phyloP scores from a whole-genome alignment of 2,113 vertebrate species.

The Hirundichthys speculiger region DNA sequence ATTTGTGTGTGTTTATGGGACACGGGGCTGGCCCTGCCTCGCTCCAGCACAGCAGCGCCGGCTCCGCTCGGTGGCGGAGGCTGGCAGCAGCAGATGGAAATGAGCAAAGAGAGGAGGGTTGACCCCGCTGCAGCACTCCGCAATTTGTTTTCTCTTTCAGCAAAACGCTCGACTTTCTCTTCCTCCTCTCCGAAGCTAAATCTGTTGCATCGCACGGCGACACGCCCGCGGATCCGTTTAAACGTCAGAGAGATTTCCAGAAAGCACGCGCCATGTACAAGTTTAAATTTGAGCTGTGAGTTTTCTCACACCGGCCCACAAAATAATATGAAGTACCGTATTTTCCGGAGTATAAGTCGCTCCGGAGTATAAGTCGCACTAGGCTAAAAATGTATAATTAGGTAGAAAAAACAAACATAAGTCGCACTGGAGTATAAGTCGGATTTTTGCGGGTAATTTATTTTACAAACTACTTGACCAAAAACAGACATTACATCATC shows the following conservation, averaged over 20 bases:
- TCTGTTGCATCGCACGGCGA: too few species aligned
- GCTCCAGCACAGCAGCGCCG: conserved; percentile 59
- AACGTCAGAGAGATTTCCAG: not conserved
- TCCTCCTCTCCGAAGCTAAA: not conserved
- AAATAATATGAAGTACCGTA: too few species aligned
- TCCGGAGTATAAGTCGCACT: too few species aligned
- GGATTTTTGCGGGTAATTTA: too few species aligned
- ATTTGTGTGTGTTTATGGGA: conserved; percentile 84
- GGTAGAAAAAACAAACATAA: too few species aligned
- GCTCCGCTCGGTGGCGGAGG: conserved; percentile 66
- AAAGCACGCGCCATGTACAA: not conserved
- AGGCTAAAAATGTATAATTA: too few species aligned
- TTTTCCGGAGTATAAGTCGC: too few species aligned
- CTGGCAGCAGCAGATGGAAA: conserved; percentile 66
- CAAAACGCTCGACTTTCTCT: conserved; percentile 16
- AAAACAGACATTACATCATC: too few species aligned
- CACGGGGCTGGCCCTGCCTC: conserved; percentile 75
- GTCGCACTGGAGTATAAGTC: too few species aligned
- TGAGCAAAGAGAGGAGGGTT: conserved; percentile 48
- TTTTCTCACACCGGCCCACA: conserved; percentile 12
- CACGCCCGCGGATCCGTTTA: too few species aligned
- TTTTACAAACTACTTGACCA: too few species aligned
- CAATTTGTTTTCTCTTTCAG: conserved; percentile 47
- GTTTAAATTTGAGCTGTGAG: not conserved
- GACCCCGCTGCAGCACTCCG: conserved; percentile 40